Base-by-base conservation (phyloP, 2,113 vertebrate species). In the Chiloscyllium plagiosum region DNA sequence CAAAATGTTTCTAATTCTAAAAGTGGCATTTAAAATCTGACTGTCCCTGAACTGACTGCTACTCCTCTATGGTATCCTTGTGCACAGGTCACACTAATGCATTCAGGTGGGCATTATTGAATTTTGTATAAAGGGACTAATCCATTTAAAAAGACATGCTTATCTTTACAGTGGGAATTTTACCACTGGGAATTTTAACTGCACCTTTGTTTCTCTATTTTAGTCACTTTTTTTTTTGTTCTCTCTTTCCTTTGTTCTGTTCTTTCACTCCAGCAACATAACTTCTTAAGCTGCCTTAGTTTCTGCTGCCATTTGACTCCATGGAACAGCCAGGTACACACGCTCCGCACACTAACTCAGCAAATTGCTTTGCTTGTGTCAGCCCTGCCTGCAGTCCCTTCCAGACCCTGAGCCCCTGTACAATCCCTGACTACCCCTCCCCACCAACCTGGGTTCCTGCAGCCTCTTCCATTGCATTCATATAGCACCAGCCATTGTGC, bases 241-340 rank as follows among this genome's bases (percentile, higher is more conserved):
- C 96, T 96, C 96, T 52, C 37, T 95, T 93, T 89, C 85, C 96
- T 96, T 96, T 66, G 96, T 97, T 96, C 96, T 97, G 97, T 97
- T 97, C 97, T 96, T 96, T 96, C 96, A 29, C 96, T 96, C 96
- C 96, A 97, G 98, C 97, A 96, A 96, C 98, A 97, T 98, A 98
- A 97, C 97, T 96, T 98, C 96, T 97, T 98, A 97, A 97, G 97
- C 97, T 98, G 97, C 97, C 72, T 98, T 97, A 98, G 97, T 96
- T 96, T 97, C 97, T 98, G 97, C 98, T 98, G 98, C 98, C 98
- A 97, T 97, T 98, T 98, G 97, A 97, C 97, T 97, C 96, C 97
- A 96, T 97, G 97, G 98, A 98, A 96, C 56, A 97, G 97, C 96
- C 98, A 98, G 98, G 98, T 98, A 98, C 97, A 96, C 96, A 96